Evolutionary conservation across 1,140 invertebrate genomes (phyloP).

Genomic region (Hylaeus anthracinus): DNA sequence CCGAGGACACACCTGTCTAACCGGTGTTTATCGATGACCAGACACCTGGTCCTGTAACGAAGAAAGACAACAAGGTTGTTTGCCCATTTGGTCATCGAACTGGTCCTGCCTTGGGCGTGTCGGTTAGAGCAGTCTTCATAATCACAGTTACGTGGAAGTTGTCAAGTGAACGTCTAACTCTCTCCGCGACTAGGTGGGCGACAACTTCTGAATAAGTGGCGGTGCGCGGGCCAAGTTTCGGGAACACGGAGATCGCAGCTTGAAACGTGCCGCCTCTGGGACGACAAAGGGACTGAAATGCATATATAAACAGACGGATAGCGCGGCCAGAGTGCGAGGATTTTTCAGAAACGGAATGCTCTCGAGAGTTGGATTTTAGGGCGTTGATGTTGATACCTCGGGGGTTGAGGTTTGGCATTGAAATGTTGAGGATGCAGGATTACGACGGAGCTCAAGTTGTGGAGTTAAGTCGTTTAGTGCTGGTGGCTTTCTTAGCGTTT

Average conservation of each 20-base stretch:
- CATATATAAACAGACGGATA: constrained; percentile 5
- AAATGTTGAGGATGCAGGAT: too few species aligned
- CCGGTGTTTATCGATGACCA: neutral
- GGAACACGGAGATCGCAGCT: constrained; percentile 55
- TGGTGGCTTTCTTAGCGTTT: too few species aligned
- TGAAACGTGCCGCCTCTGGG: constrained; percentile 29
- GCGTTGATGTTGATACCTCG: neutral
- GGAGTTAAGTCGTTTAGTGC: too few species aligned
- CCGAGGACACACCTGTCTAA: neutral
- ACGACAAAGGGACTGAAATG: constrained; percentile 3
- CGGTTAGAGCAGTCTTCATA: constrained; percentile 39
- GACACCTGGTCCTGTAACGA: neutral
- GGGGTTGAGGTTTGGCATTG: too few species aligned
- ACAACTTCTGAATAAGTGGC: constrained; percentile 59
- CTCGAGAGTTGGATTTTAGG: constrained; percentile 11
- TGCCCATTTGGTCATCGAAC: neutral
- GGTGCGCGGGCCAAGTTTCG: constrained; percentile 50
- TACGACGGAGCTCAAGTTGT: too few species aligned
- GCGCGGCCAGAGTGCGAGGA: neutral
- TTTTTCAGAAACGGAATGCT: neutral
- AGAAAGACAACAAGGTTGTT: neutral
- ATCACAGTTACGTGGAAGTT: constrained; percentile 44
- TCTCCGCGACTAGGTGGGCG: constrained; percentile 33
- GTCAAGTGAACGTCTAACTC: constrained; percentile 12
- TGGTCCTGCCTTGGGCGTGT: constrained; percentile 1